Percentiles rank a stretch among this genome's conserved stretches.
These are phyloP conservation scores for Medauroidea extradentata DNA, from an alignment of 1,140 invertebrate genomes.

Conservation along the genomic window DNA sequence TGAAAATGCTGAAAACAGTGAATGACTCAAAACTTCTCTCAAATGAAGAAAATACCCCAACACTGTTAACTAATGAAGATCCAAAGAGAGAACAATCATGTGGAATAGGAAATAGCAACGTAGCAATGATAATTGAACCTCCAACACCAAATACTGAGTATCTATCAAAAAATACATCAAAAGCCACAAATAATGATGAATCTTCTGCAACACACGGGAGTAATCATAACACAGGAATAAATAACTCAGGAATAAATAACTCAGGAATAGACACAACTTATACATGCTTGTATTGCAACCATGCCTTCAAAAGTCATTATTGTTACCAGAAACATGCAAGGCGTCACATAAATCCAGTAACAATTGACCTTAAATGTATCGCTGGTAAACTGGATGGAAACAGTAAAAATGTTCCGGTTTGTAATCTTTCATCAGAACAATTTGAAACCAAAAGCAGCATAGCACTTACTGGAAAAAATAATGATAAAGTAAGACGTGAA, in stretches of 20 bases:
- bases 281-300: slow-evolving; percentile 70
- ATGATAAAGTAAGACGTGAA: background rate
- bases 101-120: too few relatives aligned
- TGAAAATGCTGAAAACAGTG: too few relatives aligned
- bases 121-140: too few relatives aligned
- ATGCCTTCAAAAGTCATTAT: slow-evolving; percentile 77
- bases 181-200: too few relatives aligned
- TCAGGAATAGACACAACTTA: slow-evolving; percentile 41
- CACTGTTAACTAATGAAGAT: too few relatives aligned
- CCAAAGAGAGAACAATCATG: too few relatives aligned
- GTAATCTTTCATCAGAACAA: background rate
- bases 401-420: slow-evolving; percentile 3
- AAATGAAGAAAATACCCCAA: too few relatives aligned
- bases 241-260: background rate
- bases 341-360: slow-evolving; percentile 56
- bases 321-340: slow-evolving; percentile 76
- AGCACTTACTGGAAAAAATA: background rate
- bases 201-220: too few relatives aligned
- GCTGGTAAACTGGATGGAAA: slow-evolving; percentile 38
- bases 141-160: too few relatives aligned
- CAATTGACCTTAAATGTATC: slow-evolving; percentile 26
- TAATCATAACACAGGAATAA: too few relatives aligned
- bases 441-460: slow-evolving; percentile 14
- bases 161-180: too few relatives aligned
- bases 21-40: too few relatives aligned